Evolutionary conservation across 2,888 invertebrate genomes (phyloP).

Genomic region (Trypoxylon attenuatum): DNA sequence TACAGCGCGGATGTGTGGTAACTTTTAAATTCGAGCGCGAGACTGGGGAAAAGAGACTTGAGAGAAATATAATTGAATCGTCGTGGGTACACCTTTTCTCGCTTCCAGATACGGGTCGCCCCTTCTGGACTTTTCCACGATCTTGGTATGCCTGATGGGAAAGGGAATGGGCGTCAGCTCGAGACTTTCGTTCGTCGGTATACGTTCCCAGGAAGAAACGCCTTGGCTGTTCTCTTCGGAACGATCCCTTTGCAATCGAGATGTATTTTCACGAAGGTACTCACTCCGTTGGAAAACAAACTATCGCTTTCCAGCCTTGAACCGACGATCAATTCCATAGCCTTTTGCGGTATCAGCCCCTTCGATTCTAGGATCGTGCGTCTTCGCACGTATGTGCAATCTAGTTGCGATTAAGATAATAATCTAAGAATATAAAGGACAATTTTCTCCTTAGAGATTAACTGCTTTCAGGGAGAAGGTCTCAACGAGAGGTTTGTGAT

Average conservation of each 20-base stretch:
- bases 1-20: background rate
- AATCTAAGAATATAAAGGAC: no score
- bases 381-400: no score
- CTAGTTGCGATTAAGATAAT: no score
- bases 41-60: background rate
- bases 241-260: slow-evolving; percentile 16
- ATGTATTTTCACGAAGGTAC: slow-evolving; percentile 31
- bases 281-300: slow-evolving; percentile 13
- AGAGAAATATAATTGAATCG: slow-evolving; percentile 4
- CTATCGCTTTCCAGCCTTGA: background rate
- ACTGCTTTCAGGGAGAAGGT: no score
- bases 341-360: background rate
- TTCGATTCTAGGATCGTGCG: background rate
- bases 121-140: slow-evolving; percentile 45
- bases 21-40: background rate
- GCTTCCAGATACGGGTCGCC: slow-evolving; percentile 3
- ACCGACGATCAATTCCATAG: background rate
- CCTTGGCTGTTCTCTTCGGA: slow-evolving; percentile 40
- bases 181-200: slow-evolving; percentile 49
- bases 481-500: no score
- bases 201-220: slow-evolving; percentile 56
- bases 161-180: slow-evolving; percentile 55
- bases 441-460: no score
- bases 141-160: slow-evolving; percentile 50
- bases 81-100: slow-evolving; percentile 23